These are phyloP conservation scores for Caenorhabditis panamensis DNA, from an alignment of 2,888 invertebrate genomes.

Conservation along the genomic window DNA sequence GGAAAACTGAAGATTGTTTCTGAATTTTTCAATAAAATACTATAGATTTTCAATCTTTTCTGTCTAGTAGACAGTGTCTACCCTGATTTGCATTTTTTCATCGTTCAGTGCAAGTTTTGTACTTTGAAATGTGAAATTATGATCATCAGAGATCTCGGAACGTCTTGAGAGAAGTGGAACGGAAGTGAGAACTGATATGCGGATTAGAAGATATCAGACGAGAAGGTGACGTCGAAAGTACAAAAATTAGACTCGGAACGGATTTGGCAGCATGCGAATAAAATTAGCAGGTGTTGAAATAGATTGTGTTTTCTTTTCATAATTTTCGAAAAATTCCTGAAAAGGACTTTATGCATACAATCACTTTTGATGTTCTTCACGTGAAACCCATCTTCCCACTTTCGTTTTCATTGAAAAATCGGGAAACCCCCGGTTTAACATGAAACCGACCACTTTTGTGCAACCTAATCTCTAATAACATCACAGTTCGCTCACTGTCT, in stretches of 20 bases:
- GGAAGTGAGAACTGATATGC: neutral
- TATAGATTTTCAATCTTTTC: slow-evolving; percentile 10
- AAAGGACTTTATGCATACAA: too few relatives aligned
- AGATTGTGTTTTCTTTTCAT: neutral
- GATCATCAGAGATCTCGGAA: neutral
- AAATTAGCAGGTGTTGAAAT: neutral
- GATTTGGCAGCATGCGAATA: too few relatives aligned
- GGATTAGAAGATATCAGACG: neutral
- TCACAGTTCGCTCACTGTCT: neutral
- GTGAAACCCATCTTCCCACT: too few relatives aligned
- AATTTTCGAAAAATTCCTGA: neutral
- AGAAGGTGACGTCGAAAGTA: neutral
- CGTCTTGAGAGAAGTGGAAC: neutral
- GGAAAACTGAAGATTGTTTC: slow-evolving; percentile 41
- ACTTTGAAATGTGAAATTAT: neutral
- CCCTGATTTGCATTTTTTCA: neutral
- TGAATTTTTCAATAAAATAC: slow-evolving; percentile 46
- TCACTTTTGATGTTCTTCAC: too few relatives aligned
- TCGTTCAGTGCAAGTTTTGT: neutral
- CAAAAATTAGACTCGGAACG: neutral
- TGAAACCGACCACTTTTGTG: too few relatives aligned
- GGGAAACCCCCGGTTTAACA: too few relatives aligned
- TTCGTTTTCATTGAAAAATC: too few relatives aligned
- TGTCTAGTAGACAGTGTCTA: too few relatives aligned
- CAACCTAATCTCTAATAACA: neutral